Conservation (phyloP, 1,140 invertebrate genomes). For the Drosophila tropicalis region DNA sequence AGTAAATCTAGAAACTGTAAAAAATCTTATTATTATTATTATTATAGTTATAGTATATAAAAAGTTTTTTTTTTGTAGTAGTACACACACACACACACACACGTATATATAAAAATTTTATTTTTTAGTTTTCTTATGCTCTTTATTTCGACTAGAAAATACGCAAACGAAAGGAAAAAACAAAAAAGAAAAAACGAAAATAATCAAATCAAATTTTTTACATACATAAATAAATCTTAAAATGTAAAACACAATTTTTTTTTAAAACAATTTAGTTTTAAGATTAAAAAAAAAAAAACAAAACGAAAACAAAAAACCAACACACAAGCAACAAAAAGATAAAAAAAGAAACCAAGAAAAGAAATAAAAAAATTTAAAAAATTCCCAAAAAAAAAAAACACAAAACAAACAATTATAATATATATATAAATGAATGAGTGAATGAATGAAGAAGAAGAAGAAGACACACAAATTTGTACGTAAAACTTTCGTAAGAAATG, state of each 20-base stretch:
- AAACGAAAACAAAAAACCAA: slow-evolving; percentile 8
- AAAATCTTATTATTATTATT: slow-evolving; percentile 15
- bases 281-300: slow-evolving; percentile 33
- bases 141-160: slow-evolving; percentile 68
- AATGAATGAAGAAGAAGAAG: slow-evolving; percentile 13
- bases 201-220: slow-evolving; percentile 77
- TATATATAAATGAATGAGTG: not conserved
- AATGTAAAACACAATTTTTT: slow-evolving; percentile 77
- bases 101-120: slow-evolving; percentile 20
- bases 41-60: slow-evolving; percentile 16
- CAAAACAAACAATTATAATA: slow-evolving; percentile 21
- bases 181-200: slow-evolving; percentile 39
- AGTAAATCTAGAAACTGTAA: slow-evolving; percentile 21
- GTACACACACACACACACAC: not conserved
- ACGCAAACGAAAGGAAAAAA: slow-evolving; percentile 16
- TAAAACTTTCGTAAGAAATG: slow-evolving; percentile 64
- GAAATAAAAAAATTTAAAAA: slow-evolving; percentile 32
- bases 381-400: slow-evolving; percentile 28
- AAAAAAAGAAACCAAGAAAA: slow-evolving; percentile 25
- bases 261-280: slow-evolving; percentile 64
- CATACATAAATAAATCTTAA: slow-evolving; percentile 78
- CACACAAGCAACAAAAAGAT: slow-evolving; percentile 13
- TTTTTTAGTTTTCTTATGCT: slow-evolving; percentile 38
- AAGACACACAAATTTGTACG: slow-evolving; percentile 65
- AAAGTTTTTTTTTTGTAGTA: slow-evolving; percentile 13